Percentiles rank a stretch among this genome's conserved stretches.
Evolutionary conservation across 1,140 invertebrate genomes (phyloP).

Genomic region (Caenorhabditis latens): DNA sequence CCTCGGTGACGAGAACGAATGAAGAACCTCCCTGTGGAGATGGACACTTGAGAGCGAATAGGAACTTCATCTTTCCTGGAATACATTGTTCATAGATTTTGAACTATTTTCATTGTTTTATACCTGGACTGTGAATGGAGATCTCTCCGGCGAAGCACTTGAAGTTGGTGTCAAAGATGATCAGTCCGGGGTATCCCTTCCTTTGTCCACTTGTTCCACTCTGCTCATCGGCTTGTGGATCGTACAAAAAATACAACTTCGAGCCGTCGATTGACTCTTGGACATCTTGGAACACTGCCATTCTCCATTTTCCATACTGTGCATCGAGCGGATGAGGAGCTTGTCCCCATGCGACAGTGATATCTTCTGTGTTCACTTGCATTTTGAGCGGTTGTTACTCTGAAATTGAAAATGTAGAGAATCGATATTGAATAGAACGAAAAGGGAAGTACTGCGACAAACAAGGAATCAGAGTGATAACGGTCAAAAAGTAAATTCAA

Average conservation of each 20-base stretch:
- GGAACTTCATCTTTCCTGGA: constrained; percentile 74
- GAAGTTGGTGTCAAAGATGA: constrained; percentile 73
- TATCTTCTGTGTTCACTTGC: constrained; percentile 75
- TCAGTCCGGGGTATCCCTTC: constrained; percentile 72
- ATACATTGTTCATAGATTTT: not conserved
- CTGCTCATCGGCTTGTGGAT: constrained; percentile 74
- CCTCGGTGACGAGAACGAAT: constrained; percentile 73
- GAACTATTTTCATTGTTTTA: not conserved
- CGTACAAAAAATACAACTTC: constrained; percentile 77
- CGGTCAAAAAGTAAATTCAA: constrained; percentile 41
- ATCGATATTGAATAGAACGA: not conserved
- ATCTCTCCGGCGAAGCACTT: constrained; percentile 76
- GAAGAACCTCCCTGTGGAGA: constrained; percentile 72
- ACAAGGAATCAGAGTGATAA: constrained; percentile 29
- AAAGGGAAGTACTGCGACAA: not conserved
- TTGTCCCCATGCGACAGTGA: constrained; percentile 77
- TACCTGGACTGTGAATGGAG: constrained; percentile 72
- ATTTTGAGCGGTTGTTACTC: constrained; percentile 25
- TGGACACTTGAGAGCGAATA: constrained; percentile 72
- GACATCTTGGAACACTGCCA: constrained; percentile 71
- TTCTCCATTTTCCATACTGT: constrained; percentile 73
- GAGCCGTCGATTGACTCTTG: constrained; percentile 74
- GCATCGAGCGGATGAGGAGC: constrained; percentile 74
- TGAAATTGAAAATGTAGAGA: not conserved
- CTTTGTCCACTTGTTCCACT: constrained; percentile 70